phyloP scores from a whole-genome alignment of 2,113 vertebrate species.

The Catharus minimus region DNA sequence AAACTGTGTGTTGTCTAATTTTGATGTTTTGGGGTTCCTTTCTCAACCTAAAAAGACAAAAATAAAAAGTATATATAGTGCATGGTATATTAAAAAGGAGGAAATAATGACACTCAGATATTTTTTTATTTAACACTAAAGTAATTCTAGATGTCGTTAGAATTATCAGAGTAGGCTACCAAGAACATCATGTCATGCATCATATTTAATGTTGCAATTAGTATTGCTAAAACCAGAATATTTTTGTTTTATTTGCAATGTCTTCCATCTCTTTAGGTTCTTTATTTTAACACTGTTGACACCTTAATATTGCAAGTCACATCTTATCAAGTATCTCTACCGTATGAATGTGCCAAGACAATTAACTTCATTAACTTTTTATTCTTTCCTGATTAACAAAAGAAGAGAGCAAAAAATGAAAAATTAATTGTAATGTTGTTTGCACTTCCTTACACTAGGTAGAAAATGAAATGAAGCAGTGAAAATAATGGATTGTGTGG shows the following conservation, averaged over 20 bases:
- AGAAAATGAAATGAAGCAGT: not conserved
- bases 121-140: not conserved
- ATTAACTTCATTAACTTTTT: not conserved
- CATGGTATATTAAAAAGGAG: not conserved
- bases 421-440: not conserved
- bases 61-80: accelerated
- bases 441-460: not conserved
- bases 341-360: not conserved
- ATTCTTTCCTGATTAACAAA: not conserved
- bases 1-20: not conserved
- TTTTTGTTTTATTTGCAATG: not conserved
- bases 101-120: not conserved
- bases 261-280: not conserved
- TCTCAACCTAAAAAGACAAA: not conserved
- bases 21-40: not conserved
- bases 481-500: not conserved
- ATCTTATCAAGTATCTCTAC: not conserved
- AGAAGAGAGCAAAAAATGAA: not conserved
- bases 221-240: not conserved
- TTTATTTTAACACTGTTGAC: not conserved
- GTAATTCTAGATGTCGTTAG: not conserved
- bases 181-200: not conserved
- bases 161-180: not conserved
- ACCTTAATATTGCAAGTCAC: not conserved
- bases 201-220: not conserved